These are phyloP conservation scores for Zaprionus obscuricornis DNA, from an alignment of 2,888 invertebrate species.

Conservation along the genomic window DNA sequence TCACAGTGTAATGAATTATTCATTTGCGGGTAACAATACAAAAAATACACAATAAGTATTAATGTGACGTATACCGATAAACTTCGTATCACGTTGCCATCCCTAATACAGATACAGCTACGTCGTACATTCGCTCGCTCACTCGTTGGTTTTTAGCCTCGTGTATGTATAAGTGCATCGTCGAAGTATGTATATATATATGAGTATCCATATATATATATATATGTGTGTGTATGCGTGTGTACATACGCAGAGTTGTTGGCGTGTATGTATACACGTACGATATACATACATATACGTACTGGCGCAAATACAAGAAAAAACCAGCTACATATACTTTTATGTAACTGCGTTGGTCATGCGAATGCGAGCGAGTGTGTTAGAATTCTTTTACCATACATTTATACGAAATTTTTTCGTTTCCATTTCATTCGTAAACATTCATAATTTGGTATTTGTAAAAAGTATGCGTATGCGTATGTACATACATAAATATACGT, in stretches of 20 bases:
- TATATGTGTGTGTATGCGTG: slow-evolving; percentile 11
- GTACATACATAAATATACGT: slow-evolving; percentile 22
- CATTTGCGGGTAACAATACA: neutral
- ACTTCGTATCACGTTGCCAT: slow-evolving; percentile 34
- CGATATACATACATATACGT: slow-evolving; percentile 53
- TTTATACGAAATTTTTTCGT: slow-evolving; percentile 75
- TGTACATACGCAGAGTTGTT: slow-evolving; percentile 38
- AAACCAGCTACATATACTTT: slow-evolving; percentile 62
- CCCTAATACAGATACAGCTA: slow-evolving; percentile 60
- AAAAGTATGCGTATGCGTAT: slow-evolving; percentile 64
- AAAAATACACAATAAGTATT: too few species aligned
- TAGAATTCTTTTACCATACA: slow-evolving; percentile 80
- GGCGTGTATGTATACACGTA: slow-evolving; percentile 72
- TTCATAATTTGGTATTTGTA: slow-evolving; percentile 79
- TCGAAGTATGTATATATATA: slow-evolving; percentile 30
- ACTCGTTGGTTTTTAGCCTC: slow-evolving; percentile 64
- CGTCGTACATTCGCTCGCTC: slow-evolving; percentile 64
- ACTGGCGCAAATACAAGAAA: slow-evolving; percentile 53
- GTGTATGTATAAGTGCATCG: slow-evolving; percentile 65
- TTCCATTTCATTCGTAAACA: slow-evolving; percentile 80
- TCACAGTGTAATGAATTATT: neutral
- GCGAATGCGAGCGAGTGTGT: slow-evolving; percentile 72
- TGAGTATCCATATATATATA: slow-evolving; percentile 11
- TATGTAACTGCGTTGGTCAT: slow-evolving; percentile 75
- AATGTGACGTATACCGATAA: too few species aligned